These are phyloP conservation scores for Panurus biarmicus DNA, from an alignment of 2,113 vertebrate genomes.

Conservation along the genomic window DNA sequence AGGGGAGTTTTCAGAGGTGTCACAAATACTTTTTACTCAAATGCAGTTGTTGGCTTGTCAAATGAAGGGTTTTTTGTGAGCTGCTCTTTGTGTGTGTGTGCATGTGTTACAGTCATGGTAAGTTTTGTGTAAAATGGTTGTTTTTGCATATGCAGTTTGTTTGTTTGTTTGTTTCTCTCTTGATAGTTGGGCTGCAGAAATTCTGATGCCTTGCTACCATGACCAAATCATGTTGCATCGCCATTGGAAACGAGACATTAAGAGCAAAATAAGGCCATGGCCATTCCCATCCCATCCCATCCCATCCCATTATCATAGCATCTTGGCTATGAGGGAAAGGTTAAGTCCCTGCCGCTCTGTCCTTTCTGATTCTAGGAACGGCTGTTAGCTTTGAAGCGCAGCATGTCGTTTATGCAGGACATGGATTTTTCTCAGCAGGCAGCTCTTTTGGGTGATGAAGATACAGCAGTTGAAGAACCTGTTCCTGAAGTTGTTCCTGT, in stretches of 20 bases:
- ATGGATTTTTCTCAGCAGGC: constrained; percentile 99
- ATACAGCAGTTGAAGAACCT: constrained; percentile 81
- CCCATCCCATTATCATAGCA: constrained; percentile 70
- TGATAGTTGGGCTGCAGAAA: constrained; percentile 42
- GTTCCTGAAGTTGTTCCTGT: constrained; percentile 83
- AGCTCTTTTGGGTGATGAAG: constrained; percentile 92
- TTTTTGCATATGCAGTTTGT: constrained; percentile 26
- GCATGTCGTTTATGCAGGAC: constrained; percentile 99
- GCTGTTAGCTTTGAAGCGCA: constrained; percentile 97
- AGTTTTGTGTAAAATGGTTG: not conserved
- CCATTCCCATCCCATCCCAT: constrained; percentile 71
- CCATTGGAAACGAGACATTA: constrained; percentile 51
- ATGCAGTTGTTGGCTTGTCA: not conserved
- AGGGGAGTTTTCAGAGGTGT: not conserved
- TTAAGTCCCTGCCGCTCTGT: constrained; percentile 78
- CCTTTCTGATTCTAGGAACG: constrained; percentile 88
- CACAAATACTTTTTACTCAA: not conserved
- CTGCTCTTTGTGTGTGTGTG: not conserved
- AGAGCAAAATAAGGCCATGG: constrained; percentile 63
- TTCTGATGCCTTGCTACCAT: constrained; percentile 52
- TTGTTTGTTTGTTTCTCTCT: constrained; percentile 59
- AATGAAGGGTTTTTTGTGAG: not conserved
- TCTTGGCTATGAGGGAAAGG: constrained; percentile 72
- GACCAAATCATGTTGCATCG: constrained; percentile 52
- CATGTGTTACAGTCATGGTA: not conserved